Percentiles rank a stretch among this genome's conserved stretches.
These are phyloP conservation scores for Poecilia latipinna DNA, from an alignment of 2,113 vertebrate species.

Conservation along the genomic window DNA sequence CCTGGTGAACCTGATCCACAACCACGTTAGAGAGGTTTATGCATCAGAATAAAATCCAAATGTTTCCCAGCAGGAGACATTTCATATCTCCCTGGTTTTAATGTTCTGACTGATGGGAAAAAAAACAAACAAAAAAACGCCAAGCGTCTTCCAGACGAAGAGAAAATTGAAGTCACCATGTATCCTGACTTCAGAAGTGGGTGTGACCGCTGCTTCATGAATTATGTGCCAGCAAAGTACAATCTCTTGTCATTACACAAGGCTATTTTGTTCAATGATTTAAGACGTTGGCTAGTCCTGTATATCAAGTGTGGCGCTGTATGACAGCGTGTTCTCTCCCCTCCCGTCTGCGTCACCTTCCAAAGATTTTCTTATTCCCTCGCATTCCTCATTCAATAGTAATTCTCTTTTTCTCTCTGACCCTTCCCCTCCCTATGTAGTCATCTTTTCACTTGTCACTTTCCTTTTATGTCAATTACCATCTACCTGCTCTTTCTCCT, in stretches of 20 bases:
- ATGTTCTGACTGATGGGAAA: not conserved
- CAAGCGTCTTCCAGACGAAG: slow-evolving; percentile 2
- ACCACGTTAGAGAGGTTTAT: not conserved
- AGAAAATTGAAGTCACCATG: slow-evolving; percentile 12
- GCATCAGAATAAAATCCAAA: slow-evolving; percentile 10
- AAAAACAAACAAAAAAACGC: not conserved
- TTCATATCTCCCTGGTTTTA: not conserved
- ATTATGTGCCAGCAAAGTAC: slow-evolving; percentile 53
- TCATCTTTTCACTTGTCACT: slow-evolving; percentile 74
- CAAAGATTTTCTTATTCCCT: slow-evolving; percentile 7
- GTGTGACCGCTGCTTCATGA: slow-evolving; percentile 41
- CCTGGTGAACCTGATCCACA: not conserved
- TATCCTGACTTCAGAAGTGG: slow-evolving; percentile 22
- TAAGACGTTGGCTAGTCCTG: slow-evolving; percentile 44
- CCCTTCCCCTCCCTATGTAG: slow-evolving; percentile 52
- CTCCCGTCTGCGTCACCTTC: slow-evolving; percentile 22
- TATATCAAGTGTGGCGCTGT: slow-evolving; percentile 44
- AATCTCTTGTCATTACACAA: slow-evolving; percentile 60
- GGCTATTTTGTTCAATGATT: slow-evolving; percentile 71
- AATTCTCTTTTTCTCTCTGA: slow-evolving; percentile 55
- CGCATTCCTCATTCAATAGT: slow-evolving; percentile 64
- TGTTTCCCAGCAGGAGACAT: slow-evolving; percentile 11
- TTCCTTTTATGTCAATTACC: slow-evolving; percentile 73
- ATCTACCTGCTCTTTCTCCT: slow-evolving; percentile 30
- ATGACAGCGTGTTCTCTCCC: slow-evolving; percentile 48